Conservation (phyloP, 2,113 vertebrate species). For the Desmodus rotundus region DNA sequence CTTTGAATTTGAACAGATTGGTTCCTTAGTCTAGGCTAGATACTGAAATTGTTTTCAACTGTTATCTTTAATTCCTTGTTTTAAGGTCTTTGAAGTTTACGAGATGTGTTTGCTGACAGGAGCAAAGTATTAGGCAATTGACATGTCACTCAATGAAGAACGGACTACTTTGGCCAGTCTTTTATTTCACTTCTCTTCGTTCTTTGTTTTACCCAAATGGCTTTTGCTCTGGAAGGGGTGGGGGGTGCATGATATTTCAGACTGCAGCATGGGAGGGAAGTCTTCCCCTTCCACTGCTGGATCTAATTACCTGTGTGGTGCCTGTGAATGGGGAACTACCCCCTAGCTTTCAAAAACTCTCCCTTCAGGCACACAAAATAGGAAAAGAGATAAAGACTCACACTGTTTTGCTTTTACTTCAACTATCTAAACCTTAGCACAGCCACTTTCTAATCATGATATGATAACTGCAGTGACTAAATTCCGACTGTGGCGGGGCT, state of each 20-base stretch:
- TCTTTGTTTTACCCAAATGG: background rate
- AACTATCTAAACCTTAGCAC: background rate
- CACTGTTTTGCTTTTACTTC: background rate
- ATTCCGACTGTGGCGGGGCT: background rate
- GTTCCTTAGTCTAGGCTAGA: background rate
- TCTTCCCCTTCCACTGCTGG: background rate
- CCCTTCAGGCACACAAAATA: background rate
- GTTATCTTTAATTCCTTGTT: background rate
- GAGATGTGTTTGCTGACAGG: background rate
- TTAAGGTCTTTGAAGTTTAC: background rate
- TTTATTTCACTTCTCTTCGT: background rate
- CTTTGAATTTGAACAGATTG: background rate
- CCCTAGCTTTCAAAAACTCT: background rate
- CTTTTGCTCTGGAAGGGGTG: background rate
- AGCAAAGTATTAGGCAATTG: background rate
- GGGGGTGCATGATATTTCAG: background rate
- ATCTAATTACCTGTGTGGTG: background rate
- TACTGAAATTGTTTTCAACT: background rate
- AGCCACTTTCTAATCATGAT: slow-evolving; percentile 39
- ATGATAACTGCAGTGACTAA: background rate
- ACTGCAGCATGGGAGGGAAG: background rate
- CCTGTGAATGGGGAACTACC: background rate
- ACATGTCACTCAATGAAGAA: background rate
- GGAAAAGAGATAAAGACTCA: slow-evolving; percentile 25
- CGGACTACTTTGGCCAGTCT: background rate